phyloP scores from a whole-genome alignment of 1,140 invertebrate species.

The Drosophila dunni region DNA sequence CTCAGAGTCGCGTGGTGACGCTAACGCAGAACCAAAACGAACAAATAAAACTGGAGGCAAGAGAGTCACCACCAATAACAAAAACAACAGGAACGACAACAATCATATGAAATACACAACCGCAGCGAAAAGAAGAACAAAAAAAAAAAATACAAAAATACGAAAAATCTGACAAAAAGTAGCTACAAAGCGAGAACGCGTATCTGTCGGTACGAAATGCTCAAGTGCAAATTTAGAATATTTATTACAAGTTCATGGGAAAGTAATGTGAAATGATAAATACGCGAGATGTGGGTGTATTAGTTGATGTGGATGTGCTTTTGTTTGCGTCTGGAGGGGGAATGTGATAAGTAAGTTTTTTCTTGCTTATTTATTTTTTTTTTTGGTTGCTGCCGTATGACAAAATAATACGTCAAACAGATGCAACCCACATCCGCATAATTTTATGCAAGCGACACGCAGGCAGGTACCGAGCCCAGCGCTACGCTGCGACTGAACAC shows the following conservation, averaged over 20 bases:
- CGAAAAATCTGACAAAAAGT: conserved; percentile 54
- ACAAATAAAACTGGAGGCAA: conserved; percentile 23
- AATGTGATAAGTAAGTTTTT: conserved; percentile 65
- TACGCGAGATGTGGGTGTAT: conserved; percentile 16
- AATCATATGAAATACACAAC: conserved; percentile 19
- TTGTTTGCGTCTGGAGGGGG: conserved; percentile 41
- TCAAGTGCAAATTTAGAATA: conserved; percentile 79
- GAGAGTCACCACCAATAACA: conserved; percentile 55
- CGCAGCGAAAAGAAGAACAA: conserved; percentile 22
- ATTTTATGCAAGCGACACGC: conserved; percentile 48
- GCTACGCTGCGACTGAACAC: conserved; percentile 47
- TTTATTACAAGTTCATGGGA: conserved; percentile 79
- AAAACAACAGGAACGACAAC: conserved; percentile 21
- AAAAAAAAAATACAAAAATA: too few species aligned
- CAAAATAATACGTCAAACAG: conserved; percentile 62
- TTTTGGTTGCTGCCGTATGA: conserved; percentile 34
- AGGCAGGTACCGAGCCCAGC: conserved; percentile 37
- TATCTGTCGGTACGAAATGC: conserved; percentile 25
- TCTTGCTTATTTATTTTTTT: conserved; percentile 10
- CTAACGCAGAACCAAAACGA: conserved; percentile 26
- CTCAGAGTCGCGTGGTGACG: conserved; percentile 42
- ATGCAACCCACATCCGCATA: conserved; percentile 34
- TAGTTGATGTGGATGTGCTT: conserved; percentile 1
- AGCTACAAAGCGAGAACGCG: conserved; percentile 36
- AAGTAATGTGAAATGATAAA: conserved; percentile 54